Evolutionary conservation across 2,113 vertebrate species (phyloP).

Genomic region (Crotophaga sulcirostris): DNA sequence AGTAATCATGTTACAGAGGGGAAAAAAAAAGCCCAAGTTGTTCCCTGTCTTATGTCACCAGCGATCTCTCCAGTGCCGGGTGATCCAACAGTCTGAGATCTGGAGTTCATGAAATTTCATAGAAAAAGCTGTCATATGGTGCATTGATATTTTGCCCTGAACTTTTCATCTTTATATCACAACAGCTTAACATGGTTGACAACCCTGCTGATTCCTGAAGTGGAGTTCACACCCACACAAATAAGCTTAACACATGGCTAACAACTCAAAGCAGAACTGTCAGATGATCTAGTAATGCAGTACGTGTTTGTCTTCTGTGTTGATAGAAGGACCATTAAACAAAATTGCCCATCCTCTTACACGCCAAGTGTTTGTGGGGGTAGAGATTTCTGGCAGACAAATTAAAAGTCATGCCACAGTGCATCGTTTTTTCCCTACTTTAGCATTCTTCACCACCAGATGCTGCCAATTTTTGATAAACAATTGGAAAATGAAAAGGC

Average conservation of each 20-base stretch:
- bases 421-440: background rate
- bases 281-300: background rate
- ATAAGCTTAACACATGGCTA: background rate
- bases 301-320: background rate
- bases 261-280: background rate
- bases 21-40: background rate
- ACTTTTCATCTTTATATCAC: conserved; percentile 24
- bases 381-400: background rate
- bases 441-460: background rate
- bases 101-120: background rate
- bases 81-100: background rate
- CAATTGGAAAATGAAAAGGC: background rate
- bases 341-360: background rate
- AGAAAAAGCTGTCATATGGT: conserved; percentile 25
- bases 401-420: background rate
- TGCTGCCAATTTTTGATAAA: background rate
- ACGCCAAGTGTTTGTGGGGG: background rate
- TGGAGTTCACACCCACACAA: background rate
- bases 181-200: conserved; percentile 10
- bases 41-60: background rate
- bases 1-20: background rate
- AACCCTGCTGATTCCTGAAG: conserved; percentile 7
- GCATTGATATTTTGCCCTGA: background rate
- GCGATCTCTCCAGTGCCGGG: background rate
- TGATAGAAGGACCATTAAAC: background rate